Evolutionary conservation across 2,888 invertebrate genomes (phyloP), one percentile per base, ranked within the genome.

Genomic region (Cryptophagus acutangulus): DNA sequence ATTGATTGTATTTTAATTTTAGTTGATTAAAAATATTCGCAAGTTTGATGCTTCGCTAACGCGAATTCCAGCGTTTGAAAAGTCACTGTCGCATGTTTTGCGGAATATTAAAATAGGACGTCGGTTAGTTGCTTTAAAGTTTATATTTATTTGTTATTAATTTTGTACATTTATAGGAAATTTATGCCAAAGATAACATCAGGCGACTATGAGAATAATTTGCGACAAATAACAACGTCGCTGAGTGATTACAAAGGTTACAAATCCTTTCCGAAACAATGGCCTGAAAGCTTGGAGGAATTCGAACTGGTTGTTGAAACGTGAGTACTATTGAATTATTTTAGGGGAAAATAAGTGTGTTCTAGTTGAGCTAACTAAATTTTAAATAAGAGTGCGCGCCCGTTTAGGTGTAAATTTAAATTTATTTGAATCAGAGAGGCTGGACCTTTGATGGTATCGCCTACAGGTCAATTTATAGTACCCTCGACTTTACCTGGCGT

Each of bases 161-260:
- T 10, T 28, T 33, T 41, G 36, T 28, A 42, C 44, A 57, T 62
- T 72, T 75, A 50, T 67, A 82, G 91, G 63, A 91, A 92, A 70
- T 92, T 90, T 66, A 89, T 90, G 81, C 91, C 90, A 0, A 88
- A 88, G 70, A 82, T 91, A 41, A 82, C 92, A 66, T 93, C 89
- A 0, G 79, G 81, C 33, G 82, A 85, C 54, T 94, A 94, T 69
- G 90, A 92, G 63, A 78, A 78, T 43, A 84, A 93, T 63, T 72
- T 95, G 24, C 77, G 83, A 39, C 85, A 87, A 61, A 72, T 95
- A 36, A 88, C 88, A 2, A 92, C 93, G 1, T 83, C 88, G 0
- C 73, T 95, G 15, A 84, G 87, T 13, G 89, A 91, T 67, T 83
- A 79, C 61, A 73, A 79, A 38, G 79, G 81, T 25, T 68, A 70